Evolutionary conservation across 1,140 invertebrate species (phyloP), one percentile per base, ranked within the genome.

Genomic region (Bombus huntii): DNA sequence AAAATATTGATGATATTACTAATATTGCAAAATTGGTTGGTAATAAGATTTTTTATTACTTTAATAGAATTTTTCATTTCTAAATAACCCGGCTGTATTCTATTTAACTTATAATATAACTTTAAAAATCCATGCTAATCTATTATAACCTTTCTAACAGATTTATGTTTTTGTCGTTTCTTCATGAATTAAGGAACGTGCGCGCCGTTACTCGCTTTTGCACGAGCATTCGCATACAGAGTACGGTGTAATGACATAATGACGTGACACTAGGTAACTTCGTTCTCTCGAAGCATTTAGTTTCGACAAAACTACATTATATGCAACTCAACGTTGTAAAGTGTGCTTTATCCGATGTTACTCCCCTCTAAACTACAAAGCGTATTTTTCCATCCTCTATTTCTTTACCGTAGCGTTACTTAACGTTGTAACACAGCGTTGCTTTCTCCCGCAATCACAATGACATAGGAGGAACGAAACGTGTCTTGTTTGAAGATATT

Each of bases 221-320:
- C 34, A 34, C 62, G 12, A 80, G 39, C 25, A 80, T 80, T 65
- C 65, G 15, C n/a, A 31, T 65, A n/a, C 75, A 5, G 39, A 37
- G 22, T 25, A 47, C 53, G 12, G 10, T 53, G 25, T 73, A 59
- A 73, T 73, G 47, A 59, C 79, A 74, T 74, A 74, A 82, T 74
- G 80, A 82, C 53, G 37, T 65, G 70, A 74, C n/a, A 82, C 53
- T 62, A n/a, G 70, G 39, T 82, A 82, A 74, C 71, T 82, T 74
- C 12, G 57, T 74, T 82, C 57, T 47, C 80, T 28, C 22, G 70
- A 74, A 82, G 71, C 39, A 82, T 82, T 82, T 82, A 82, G 80
- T 81, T 73, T 34, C 47, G 22, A 62, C 39, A 57, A 34, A 82
- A 82, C 70, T 42, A 53, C n/a, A 44, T 75, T 75, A 75, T 13